Conservation (phyloP, 2,888 invertebrate genomes). For the Drosophila parthenogenetica region DNA sequence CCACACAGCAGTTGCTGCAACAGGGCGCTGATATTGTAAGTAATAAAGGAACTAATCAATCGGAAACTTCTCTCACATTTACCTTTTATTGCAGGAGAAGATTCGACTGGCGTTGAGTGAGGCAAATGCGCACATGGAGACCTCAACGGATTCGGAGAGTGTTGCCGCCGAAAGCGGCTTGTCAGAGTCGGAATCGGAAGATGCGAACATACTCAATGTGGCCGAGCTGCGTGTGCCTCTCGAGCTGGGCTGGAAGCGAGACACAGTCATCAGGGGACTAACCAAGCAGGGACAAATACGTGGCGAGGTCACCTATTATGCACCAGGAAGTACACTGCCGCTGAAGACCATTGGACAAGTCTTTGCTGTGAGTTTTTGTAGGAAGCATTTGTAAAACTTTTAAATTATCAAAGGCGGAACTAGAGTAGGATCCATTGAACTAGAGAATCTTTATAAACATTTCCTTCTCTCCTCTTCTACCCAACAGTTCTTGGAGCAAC, state of each 20-base stretch:
- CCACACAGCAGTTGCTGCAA: constrained; percentile 88
- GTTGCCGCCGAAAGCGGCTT: constrained; percentile 87
- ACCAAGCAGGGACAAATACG: constrained; percentile 94
- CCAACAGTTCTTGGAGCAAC: constrained; percentile 87
- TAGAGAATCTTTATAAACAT: no score
- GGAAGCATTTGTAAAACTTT: constrained; percentile 52
- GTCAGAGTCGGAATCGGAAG: constrained; percentile 87
- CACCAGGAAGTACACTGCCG: constrained; percentile 88
- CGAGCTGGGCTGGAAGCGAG: constrained; percentile 95
- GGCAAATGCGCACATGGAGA: constrained; percentile 86
- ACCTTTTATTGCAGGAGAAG: constrained; percentile 85
- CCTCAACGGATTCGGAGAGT: constrained; percentile 87
- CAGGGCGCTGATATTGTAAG: constrained; percentile 86
- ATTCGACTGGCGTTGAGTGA: constrained; percentile 87
- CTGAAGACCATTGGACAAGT: constrained; percentile 89
- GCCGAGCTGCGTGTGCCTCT: constrained; percentile 88
- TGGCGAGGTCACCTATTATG: constrained; percentile 96
- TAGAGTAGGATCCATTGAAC: no score
- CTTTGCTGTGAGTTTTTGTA: constrained; percentile 87
- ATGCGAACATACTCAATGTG: constrained; percentile 85
- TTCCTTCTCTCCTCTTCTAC: constrained; percentile 85
- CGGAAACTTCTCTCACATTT: not conserved
- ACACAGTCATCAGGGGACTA: constrained; percentile 94
- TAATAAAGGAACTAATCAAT: no score
- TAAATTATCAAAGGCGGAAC: no score